Percentiles rank a stretch among this genome's conserved stretches.
Evolutionary conservation across 2,888 invertebrate genomes (phyloP).

Genomic region (Diarsia dahlii): DNA sequence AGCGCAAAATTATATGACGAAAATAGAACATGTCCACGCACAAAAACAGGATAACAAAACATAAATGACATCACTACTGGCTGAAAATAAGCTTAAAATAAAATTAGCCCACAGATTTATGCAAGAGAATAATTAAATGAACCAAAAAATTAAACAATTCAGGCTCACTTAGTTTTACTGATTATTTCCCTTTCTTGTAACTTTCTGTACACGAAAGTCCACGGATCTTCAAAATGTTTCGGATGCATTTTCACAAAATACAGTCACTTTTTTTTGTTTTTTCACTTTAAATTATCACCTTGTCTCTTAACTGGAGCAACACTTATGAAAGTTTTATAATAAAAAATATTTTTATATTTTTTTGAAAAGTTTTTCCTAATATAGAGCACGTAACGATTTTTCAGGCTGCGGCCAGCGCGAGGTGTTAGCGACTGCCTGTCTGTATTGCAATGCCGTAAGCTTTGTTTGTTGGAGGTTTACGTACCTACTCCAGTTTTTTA

Average conservation of each 20-base stretch:
- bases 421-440: slow-evolving; percentile 74
- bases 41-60: slow-evolving; percentile 30
- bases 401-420: slow-evolving; percentile 79
- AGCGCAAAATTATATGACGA: not conserved
- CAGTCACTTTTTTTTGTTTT: slow-evolving; percentile 9
- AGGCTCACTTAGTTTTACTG: slow-evolving; percentile 82
- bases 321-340: not conserved
- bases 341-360: not conserved
- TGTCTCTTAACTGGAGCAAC: not conserved
- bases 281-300: slow-evolving; percentile 9
- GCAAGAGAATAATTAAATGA: not conserved
- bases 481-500: slow-evolving; percentile 85
- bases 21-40: not conserved
- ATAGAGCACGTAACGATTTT: slow-evolving; percentile 61
- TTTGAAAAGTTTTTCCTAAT: slow-evolving; percentile 8
- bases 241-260: slow-evolving; percentile 73
- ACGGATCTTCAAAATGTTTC: slow-evolving; percentile 78
- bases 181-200: slow-evolving; percentile 85
- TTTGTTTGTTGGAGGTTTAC: slow-evolving; percentile 83
- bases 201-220: slow-evolving; percentile 84
- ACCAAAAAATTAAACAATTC: not conserved
- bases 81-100: not conserved
- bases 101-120: not conserved
- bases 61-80: slow-evolving; percentile 19
- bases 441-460: slow-evolving; percentile 74